Base-by-base conservation (phyloP, 2,797 vertebrate genomes). In the Bryconaethiops microstoma region DNA sequence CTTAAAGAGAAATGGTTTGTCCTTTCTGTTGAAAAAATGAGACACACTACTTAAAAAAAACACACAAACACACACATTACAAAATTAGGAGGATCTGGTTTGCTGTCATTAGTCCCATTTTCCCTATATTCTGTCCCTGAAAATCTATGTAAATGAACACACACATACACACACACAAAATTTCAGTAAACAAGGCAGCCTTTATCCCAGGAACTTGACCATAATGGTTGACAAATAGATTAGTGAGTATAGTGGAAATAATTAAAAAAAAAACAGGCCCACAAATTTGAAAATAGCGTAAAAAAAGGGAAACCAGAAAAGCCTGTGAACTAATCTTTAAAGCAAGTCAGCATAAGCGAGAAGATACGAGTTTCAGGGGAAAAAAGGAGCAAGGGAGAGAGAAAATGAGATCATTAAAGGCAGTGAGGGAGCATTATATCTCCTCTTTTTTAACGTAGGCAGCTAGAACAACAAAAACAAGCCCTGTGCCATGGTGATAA, bases 371-470 rank as follows among this genome's bases (percentile, higher is more conserved):
- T 4, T 8, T 54, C 21, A 48, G 2, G 60, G 65, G 71, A 74
- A 73, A 74, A 64, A 78, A 63, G 77, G 45, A 68, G 64, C 35
- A 55, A 73, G 78, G 76, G 64, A 68, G 13, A 63, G 84, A 82
- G 89, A 85, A 91, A 91, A 91, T 91, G 42, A 91, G 88, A 93
- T 92, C 88, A 88, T 92, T 92, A 92, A 92, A 90, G 69, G 84
- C 83, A 83, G 87, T 78, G 81, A 86, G 83, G 79, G 86, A 83
- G 89, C 85, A 91, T 90, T 91, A 90, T 88, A 93, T 94, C 90
- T 88, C 70, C 39, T n/a, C 57, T 19, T 87, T 90, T 91, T 89
- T 86, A 88, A 88, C 85, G 84, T 74, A 62, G 72, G 78, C 4
- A 42, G 70, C 63, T 83, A 89, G 60, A 89, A 92, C 87, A 90